Percentiles rank a stretch among this genome's conserved stretches.
These are phyloP conservation scores for Zhuqinia jingwanae DNA, from an alignment of 2,888 invertebrate genomes.

Conservation along the genomic window DNA sequence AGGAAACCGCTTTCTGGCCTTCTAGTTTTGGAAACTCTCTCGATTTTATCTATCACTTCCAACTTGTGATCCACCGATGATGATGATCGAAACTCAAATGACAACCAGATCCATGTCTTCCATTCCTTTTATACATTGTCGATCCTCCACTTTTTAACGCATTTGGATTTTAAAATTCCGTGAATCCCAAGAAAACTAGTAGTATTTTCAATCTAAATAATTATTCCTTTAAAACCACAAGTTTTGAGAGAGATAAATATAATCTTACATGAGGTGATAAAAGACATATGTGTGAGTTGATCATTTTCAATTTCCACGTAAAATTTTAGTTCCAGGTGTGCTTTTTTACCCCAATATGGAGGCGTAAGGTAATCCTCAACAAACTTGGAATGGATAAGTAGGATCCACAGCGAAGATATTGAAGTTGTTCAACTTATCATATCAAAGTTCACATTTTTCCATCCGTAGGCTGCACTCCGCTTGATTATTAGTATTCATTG, in stretches of 20 bases:
- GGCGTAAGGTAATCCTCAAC: too few relatives aligned
- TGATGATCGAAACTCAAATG: not conserved
- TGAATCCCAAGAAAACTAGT: too few relatives aligned
- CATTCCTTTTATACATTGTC: slow-evolving; percentile 22
- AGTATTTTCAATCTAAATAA: too few relatives aligned
- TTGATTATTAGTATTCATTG: slow-evolving; percentile 45
- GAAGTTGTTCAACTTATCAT: not conserved
- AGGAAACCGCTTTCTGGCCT: too few relatives aligned
- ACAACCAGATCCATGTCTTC: not conserved
- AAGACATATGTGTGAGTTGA: too few relatives aligned
- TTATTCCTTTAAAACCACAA: too few relatives aligned
- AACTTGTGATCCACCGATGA: too few relatives aligned
- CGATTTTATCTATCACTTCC: not conserved
- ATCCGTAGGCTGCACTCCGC: slow-evolving; percentile 59
- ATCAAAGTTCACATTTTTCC: not conserved
- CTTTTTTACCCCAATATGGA: not conserved
- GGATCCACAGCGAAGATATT: not conserved
- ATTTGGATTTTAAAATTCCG: too few relatives aligned
- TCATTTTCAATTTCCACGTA: too few relatives aligned
- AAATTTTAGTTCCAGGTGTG: slow-evolving; percentile 22
- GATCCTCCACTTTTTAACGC: too few relatives aligned
- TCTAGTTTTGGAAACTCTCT: not conserved
- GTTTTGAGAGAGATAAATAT: too few relatives aligned
- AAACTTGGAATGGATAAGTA: not conserved
- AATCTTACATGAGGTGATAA: too few relatives aligned